Evolutionary conservation across 2,797 vertebrate genomes (phyloP).

Genomic region (Anguilla marmorata): DNA sequence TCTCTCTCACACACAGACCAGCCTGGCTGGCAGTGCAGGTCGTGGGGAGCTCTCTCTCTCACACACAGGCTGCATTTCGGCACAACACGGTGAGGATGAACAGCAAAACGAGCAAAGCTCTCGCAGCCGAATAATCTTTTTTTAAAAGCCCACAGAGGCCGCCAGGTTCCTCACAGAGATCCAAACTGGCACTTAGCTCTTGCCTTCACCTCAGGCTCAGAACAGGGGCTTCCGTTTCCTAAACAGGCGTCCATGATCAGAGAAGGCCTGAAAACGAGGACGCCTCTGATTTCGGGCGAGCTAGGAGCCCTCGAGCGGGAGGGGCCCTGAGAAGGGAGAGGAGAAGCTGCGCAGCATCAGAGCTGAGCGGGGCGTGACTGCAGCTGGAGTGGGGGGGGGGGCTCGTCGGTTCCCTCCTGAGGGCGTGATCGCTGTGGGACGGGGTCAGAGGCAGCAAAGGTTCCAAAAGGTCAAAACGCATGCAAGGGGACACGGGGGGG

Average conservation of each 20-base stretch:
- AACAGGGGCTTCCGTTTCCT: neutral
- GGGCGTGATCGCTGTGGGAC: neutral
- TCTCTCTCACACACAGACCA: too few species aligned
- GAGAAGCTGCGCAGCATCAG: neutral
- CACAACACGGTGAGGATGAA: neutral
- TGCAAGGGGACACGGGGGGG: conserved; percentile 64
- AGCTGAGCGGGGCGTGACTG: neutral
- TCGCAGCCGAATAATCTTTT: neutral
- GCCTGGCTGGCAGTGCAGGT: too few species aligned
- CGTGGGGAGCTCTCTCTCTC: too few species aligned
- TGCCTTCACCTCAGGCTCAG: neutral
- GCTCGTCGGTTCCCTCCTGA: neutral
- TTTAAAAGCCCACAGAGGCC: neutral
- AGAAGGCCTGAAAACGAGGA: neutral
- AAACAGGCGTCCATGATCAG: neutral
- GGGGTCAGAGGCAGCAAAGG: neutral
- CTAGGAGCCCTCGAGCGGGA: neutral
- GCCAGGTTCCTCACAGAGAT: neutral
- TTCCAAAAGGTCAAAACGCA: conserved; percentile 57
- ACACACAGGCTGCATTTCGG: neutral
- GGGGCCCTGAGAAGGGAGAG: neutral
- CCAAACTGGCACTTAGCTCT: neutral
- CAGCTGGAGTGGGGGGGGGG: neutral
- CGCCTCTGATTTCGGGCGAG: neutral
- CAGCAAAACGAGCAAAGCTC: neutral